Conservation (phyloP, 2,113 vertebrate species). For the Chloropsis hardwickii region DNA sequence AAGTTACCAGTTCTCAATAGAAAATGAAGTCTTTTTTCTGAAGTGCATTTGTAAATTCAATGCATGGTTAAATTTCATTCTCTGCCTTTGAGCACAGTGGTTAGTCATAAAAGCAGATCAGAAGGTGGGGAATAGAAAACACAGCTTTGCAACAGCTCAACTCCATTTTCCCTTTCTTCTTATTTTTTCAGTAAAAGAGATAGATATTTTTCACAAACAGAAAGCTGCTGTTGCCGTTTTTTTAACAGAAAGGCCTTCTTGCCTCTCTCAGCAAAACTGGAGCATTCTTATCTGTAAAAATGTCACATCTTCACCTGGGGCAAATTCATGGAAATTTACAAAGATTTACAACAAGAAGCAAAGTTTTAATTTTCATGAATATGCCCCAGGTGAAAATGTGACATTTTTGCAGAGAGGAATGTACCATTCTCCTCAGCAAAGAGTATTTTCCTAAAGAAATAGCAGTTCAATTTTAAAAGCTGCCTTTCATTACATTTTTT, state of each 20-base stretch:
- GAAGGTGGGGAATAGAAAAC: neutral
- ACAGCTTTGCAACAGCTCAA: neutral
- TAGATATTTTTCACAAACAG: neutral
- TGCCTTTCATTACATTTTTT: neutral
- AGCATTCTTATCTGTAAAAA: conserved; percentile 47
- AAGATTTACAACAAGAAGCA: conserved; percentile 53
- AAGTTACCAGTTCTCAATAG: neutral
- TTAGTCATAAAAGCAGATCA: neutral
- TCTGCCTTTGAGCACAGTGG: neutral
- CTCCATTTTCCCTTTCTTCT: neutral
- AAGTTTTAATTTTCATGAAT: conserved; percentile 59
- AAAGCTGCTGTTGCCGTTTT: neutral
- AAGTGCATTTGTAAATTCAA: neutral
- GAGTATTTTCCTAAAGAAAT: neutral
- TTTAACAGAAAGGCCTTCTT: neutral
- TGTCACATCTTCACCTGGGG: conserved; percentile 48
- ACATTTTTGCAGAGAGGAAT: conserved; percentile 42
- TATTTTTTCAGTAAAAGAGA: neutral
- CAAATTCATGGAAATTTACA: conserved; percentile 48
- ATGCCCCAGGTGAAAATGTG: conserved; percentile 47
- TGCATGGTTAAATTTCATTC: neutral
- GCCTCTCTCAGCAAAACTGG: conserved; percentile 48
- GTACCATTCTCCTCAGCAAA: neutral
- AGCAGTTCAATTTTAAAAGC: neutral
- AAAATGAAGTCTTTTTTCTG: neutral